These are phyloP conservation scores for Plagiodera versicolora DNA, from an alignment of 2,888 invertebrate genomes.

Conservation along the genomic window DNA sequence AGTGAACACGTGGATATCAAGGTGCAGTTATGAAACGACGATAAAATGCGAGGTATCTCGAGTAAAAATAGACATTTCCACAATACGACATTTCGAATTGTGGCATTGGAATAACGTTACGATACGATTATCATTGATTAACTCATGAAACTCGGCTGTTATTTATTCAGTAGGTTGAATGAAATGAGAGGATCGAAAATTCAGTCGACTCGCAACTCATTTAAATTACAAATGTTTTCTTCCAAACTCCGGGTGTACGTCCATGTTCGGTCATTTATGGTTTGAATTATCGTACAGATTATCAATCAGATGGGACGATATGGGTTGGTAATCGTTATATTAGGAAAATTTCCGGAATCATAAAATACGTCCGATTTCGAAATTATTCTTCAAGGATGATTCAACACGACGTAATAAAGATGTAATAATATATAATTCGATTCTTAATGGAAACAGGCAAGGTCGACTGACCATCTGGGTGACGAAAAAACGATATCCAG, in stretches of 20 bases:
- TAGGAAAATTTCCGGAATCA: no score
- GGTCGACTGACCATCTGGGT: no score
- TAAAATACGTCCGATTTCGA: no score
- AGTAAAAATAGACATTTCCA: not conserved
- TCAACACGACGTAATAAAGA: no score
- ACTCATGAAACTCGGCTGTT: not conserved
- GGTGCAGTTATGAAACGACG: not conserved
- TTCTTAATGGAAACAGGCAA: no score
- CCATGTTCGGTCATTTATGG: not conserved
- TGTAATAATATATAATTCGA: no score
- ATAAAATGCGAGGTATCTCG: not conserved
- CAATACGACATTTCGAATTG: not conserved
- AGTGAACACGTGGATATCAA: not conserved
- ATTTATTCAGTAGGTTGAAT: not conserved
- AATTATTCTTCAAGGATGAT: no score
- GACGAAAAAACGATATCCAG: no score
- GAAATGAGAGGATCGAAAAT: not conserved
- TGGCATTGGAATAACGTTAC: not conserved
- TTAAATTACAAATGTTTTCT: not conserved
- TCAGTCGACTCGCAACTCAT: not conserved
- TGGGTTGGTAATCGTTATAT: no score
- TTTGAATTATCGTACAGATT: not conserved
- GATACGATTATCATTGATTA: not conserved
- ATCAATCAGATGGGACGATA: no score
- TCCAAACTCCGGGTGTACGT: not conserved